A percentile compares a stretch with the other conserved stretches of the same genome.
Conservation (phyloP, 2,113 vertebrate species). For the Colius striatus region DNA sequence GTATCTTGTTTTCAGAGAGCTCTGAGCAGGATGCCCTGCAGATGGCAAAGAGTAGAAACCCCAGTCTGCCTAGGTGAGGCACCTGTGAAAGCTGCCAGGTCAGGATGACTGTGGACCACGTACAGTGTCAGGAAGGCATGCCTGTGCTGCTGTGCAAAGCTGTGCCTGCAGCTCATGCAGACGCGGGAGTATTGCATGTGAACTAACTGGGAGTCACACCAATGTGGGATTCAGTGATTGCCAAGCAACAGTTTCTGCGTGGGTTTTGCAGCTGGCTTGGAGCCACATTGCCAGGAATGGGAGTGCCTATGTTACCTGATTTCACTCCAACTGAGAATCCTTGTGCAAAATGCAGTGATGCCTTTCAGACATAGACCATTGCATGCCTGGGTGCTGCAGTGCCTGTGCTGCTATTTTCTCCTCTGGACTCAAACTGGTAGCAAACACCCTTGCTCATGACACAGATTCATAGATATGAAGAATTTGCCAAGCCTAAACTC, state of each 20-base stretch:
- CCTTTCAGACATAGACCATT: neutral
- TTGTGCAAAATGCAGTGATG: neutral
- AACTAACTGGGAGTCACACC: neutral
- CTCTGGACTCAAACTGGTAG: neutral
- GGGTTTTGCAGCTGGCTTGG: neutral
- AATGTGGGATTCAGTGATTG: neutral
- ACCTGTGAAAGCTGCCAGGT: neutral
- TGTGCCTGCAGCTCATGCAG: neutral
- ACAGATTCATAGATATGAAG: neutral
- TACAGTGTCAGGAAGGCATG: neutral
- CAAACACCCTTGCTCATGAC: neutral
- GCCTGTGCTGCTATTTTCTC: neutral
- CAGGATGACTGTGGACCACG: neutral
- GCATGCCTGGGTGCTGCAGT: neutral
- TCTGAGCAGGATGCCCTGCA: neutral
- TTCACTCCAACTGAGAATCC: neutral
- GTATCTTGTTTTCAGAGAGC: neutral
- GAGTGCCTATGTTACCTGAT: neutral
- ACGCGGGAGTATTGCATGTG: accelerated
- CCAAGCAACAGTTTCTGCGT: neutral
- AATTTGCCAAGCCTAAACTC: constrained; percentile 4
- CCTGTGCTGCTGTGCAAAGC: neutral
- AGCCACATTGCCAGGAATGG: neutral
- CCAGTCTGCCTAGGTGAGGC: neutral
- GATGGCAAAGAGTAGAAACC: neutral